Evolutionary conservation across 2,113 vertebrate genomes (phyloP).

Genomic region (Campylorhamphus procurvoides): DNA sequence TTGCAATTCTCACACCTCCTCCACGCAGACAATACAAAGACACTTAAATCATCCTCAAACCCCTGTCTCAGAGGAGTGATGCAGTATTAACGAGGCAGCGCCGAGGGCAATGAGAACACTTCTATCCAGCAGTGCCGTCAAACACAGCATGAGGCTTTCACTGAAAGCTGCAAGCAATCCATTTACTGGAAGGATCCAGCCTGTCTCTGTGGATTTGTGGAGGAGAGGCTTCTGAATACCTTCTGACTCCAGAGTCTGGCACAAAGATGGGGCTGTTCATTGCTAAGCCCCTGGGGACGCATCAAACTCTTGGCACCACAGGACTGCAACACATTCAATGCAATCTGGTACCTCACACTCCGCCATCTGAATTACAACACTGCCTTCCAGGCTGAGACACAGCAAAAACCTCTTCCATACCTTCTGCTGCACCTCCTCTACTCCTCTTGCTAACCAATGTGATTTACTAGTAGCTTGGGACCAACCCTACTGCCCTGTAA

Average conservation of each 20-base stretch:
- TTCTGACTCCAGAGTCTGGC: background rate
- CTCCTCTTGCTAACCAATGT: background rate
- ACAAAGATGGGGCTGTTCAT: background rate
- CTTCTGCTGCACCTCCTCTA: background rate
- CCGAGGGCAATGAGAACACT: background rate
- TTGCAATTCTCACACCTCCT: background rate
- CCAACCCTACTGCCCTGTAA: background rate
- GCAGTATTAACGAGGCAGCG: background rate
- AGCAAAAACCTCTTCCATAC: background rate
- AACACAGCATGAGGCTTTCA: background rate
- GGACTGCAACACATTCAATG: background rate
- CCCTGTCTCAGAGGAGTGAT: fast-evolving
- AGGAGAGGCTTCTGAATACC: background rate
- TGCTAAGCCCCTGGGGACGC: background rate
- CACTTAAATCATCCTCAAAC: background rate
- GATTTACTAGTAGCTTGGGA: background rate
- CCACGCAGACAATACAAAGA: background rate
- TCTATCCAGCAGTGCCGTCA: background rate
- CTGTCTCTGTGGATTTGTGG: background rate
- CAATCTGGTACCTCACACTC: background rate
- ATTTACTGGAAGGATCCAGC: background rate
- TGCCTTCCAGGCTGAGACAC: background rate
- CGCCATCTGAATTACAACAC: background rate
- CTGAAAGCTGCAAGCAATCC: background rate
- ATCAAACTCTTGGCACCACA: background rate